A percentile compares a stretch with the other conserved stretches of the same genome.
These are phyloP conservation scores for Micromussa lordhowensis DNA, from an alignment of 92 coral and sea anemone species.

Conservation along the genomic window DNA sequence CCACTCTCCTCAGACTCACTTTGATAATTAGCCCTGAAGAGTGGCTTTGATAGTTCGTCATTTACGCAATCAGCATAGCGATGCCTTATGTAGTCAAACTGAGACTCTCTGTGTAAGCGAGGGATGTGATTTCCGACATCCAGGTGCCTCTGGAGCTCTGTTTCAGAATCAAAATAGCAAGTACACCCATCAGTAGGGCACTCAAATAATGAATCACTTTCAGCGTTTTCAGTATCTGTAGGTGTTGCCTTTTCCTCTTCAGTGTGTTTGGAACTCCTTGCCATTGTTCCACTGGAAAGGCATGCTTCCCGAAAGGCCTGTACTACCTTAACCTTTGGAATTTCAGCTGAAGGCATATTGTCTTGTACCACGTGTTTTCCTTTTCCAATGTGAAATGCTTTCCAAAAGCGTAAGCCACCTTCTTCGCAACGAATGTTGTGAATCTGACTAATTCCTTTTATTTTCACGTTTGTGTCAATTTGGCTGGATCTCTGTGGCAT, in stretches of 20 bases:
- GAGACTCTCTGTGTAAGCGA: not conserved
- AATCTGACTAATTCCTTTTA: slow-evolving; percentile 47
- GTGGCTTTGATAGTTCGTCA: slow-evolving; percentile 28
- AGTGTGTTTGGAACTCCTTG: slow-evolving; percentile 27
- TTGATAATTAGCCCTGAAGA: not conserved
- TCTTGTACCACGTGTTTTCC: slow-evolving; percentile 45
- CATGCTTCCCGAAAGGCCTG: slow-evolving; percentile 6
- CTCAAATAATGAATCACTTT: too few species aligned
- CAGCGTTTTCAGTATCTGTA: not conserved
- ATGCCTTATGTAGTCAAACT: slow-evolving; percentile 20
- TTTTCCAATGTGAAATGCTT: slow-evolving; percentile 54
- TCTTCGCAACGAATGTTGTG: slow-evolving; percentile 53
- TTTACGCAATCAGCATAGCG: slow-evolving; percentile 15
- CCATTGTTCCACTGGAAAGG: slow-evolving; percentile 13
- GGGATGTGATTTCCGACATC: too few species aligned
- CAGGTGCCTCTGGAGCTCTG: too few species aligned
- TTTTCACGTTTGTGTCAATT: slow-evolving; percentile 29
- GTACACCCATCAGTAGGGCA: too few species aligned
- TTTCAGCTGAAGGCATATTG: slow-evolving; percentile 31
- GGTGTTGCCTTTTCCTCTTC: slow-evolving; percentile 15
- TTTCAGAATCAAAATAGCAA: too few species aligned
- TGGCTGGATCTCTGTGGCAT: slow-evolving; percentile 49
- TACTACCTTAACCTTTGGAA: slow-evolving; percentile 33
- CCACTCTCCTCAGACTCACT: not conserved
- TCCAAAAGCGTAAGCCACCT: slow-evolving; percentile 46